Conservation (phyloP, 2,888 invertebrate species). For the Agrotis segetum region DNA sequence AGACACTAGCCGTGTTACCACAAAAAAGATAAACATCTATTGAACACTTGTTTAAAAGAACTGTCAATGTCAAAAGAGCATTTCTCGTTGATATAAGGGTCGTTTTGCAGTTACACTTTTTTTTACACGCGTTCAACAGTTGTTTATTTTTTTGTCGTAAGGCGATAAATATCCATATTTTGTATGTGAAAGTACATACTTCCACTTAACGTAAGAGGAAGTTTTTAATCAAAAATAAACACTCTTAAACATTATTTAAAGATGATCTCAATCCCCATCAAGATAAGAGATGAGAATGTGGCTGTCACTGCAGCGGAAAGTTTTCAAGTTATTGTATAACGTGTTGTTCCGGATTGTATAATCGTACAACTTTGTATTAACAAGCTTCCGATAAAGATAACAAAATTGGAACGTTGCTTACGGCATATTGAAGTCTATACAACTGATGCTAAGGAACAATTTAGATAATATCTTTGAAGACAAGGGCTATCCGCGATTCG, state of each 20-base stretch:
- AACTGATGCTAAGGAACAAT: constrained; percentile 49
- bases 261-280: constrained; percentile 27
- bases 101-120: too few relatives aligned
- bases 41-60: too few relatives aligned
- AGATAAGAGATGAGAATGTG: constrained; percentile 43
- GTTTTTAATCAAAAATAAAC: constrained; percentile 5
- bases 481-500: constrained; percentile 26
- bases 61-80: too few relatives aligned
- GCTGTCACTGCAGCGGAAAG: constrained; percentile 36
- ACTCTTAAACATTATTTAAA: constrained; percentile 6
- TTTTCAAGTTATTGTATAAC: constrained; percentile 41
- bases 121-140: too few relatives aligned
- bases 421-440: constrained; percentile 39
- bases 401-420: constrained; percentile 32
- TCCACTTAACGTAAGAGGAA: background rate
- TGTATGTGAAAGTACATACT: background rate
- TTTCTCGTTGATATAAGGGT: too few relatives aligned
- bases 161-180: too few relatives aligned
- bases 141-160: too few relatives aligned
- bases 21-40: too few relatives aligned
- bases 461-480: constrained; percentile 49
- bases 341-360: constrained; percentile 49
- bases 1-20: too few relatives aligned
- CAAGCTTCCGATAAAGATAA: constrained; percentile 54
- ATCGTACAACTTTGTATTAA: constrained; percentile 48